These are phyloP conservation scores for Knipowitschia caucasica DNA, from an alignment of 2,797 vertebrate species.

Conservation along the genomic window DNA sequence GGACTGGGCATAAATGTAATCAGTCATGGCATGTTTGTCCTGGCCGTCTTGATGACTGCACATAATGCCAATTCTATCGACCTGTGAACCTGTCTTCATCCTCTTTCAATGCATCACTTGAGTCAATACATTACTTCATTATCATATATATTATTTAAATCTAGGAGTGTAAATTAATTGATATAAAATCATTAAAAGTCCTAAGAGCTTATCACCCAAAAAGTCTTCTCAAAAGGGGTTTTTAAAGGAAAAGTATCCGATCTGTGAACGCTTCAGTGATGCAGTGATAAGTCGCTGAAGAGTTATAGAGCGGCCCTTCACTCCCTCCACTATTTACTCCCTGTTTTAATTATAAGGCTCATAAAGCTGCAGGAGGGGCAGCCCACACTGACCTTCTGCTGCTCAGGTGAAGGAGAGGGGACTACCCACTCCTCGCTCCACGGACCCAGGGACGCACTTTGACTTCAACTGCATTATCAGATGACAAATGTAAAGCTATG, in stretches of 20 bases:
- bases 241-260: constrained; percentile 66
- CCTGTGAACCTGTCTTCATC: neutral
- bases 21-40: neutral
- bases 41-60: neutral
- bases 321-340: constrained; percentile 77
- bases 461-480: constrained; percentile 21
- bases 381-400: constrained; percentile 73
- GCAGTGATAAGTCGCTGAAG: constrained; percentile 70
- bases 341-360: constrained; percentile 83
- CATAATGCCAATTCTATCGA: neutral
- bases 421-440: constrained; percentile 47
- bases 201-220: constrained; percentile 16
- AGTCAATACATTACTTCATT: constrained; percentile 19
- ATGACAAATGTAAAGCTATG: constrained; percentile 10
- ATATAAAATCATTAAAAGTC: constrained; percentile 13
- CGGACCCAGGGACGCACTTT: constrained; percentile 20
- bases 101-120: constrained; percentile 27
- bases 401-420: constrained; percentile 75
- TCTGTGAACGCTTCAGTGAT: constrained; percentile 65
- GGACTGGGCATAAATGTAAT: neutral
- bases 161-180: neutral
- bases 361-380: constrained; percentile 70
- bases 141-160: constrained; percentile 17
- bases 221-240: constrained; percentile 31
- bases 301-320: constrained; percentile 74